Evolutionary conservation across 2,888 invertebrate genomes (phyloP).

Genomic region (Epistrophe grossulariae): DNA sequence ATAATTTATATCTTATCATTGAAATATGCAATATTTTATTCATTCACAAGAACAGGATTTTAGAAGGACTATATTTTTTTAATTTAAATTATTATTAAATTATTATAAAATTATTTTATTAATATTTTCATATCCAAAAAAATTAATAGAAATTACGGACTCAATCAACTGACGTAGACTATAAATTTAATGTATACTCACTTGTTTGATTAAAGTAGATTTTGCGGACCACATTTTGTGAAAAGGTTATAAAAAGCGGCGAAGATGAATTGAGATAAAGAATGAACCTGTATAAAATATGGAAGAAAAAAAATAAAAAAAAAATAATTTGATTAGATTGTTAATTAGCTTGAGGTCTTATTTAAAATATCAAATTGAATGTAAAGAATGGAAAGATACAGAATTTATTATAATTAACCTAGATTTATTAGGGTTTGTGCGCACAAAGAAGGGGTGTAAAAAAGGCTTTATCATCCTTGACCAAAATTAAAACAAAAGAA

Average conservation of each 20-base stretch:
- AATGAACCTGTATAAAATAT: constrained; percentile 80
- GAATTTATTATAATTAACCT: constrained; percentile 24
- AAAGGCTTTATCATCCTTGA: background rate
- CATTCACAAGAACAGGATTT: too few species aligned
- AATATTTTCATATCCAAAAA: background rate
- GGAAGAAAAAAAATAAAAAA: background rate
- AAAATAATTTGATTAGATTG: constrained; percentile 22
- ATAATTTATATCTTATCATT: too few species aligned
- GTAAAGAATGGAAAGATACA: constrained; percentile 13
- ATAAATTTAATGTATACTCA: constrained; percentile 76
- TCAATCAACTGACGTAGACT: constrained; percentile 5
- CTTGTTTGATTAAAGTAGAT: constrained; percentile 83
- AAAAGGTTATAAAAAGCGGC: constrained; percentile 82
- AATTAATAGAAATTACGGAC: background rate
- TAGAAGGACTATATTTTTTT: too few species aligned
- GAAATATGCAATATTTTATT: too few species aligned
- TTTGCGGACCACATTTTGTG: constrained; percentile 81
- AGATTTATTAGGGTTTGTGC: background rate
- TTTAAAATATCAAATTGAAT: constrained; percentile 34
- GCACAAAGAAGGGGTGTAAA: background rate
- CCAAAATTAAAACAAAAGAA: background rate
- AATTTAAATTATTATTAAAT: too few species aligned
- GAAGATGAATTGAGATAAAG: constrained; percentile 81
- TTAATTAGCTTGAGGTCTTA: constrained; percentile 36
- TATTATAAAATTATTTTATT: too few species aligned